Evolutionary conservation across 2,113 vertebrate species (phyloP), one percentile per base, ranked within the genome.

Genomic region (Marmota monax): DNA sequence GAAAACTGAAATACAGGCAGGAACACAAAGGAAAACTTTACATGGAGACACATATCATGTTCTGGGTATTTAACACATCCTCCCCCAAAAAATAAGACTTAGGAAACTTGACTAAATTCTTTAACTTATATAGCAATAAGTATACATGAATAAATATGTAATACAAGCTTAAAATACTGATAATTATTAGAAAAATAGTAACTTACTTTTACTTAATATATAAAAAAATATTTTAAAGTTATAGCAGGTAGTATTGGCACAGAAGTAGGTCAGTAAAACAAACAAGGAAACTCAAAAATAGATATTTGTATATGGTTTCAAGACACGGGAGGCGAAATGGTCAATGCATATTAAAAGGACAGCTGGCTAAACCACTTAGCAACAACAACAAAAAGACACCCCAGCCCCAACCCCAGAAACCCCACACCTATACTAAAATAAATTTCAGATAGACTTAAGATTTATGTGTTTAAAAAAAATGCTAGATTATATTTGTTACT

Each of bases 261-360:
- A 95, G 79, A 92, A 95, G 73, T 39, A 90, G 85, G 84, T 90
- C 70, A 84, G 56, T 8, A 78, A 29, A 74, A 58, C 42, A 90
- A 82, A 96, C 86, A 13, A 72, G 27, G 72, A 87, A 58, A n/a
- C 78, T 88, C 22, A 32, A 45, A 95, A 93, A 79, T 3, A 91
- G 63, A 96, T 27, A 32, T 39, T 32, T 42, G 67, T 37, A 65
- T n/a, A 53, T 45, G 23, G 87, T 73, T 93, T 70, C 70, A 90
- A 90, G 86, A 84, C 9, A 25, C 63, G 85, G 7, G 22, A 32
- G 51, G 51, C 0, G 14, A 51, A 88, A 87, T 23, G 51, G 61
- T 84, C 61, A 79, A 84, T 53, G 34, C 83, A 45, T 76, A 89
- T 53, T 76, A 42, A 61, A n/a, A 84, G 70, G 84, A 90, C 34